Evolutionary conservation across 2,888 invertebrate species (phyloP), one percentile per base, ranked within the genome.

Genomic region (Lucinisca nassula): DNA sequence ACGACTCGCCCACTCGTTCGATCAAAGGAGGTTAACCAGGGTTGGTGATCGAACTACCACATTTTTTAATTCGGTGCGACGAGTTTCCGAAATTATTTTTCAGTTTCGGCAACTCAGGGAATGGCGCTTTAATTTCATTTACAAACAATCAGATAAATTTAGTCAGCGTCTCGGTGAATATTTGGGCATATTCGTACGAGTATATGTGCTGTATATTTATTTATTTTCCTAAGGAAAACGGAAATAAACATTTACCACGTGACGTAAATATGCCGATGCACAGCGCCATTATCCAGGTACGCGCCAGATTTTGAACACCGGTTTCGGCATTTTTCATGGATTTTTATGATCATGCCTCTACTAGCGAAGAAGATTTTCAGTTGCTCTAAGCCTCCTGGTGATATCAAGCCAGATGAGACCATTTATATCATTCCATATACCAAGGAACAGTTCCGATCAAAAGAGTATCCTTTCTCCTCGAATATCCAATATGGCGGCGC

Each of bases 231-330:
- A 51, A 51, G 51, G 14, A 24, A 24, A 24, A 12, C 58, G 58
- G 58, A 58, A 58, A 27, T 58, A 58, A 58, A 51, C 27, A 58
- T 58, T 8, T 27, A 58, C n/a, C 58, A 58, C 58, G 58, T 58
- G 58, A 58, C 58, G 58, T 58, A 90, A 90, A 84, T 86, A 88
- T 84, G 87, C 84, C 79, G 82, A 82, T 76, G 84, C 74, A 76
- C 75, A 74, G 90, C 87, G 89, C 89, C 89, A 89, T 92, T 92
- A 91, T 89, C 89, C 89, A 90, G 82, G 88, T 95, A 94, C 95
- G 94, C 95, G 95, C 95, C 95, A 95, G 93, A 94, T 95, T 95
- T 95, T 93, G 92, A 95, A 94, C 93, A 93, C 84, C 77, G 87
- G 79, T 88, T 90, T 88, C 78, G 85, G 55, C 76, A 74, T 79